Evolutionary conservation across 2,888 invertebrate species (phyloP).

Genomic region (Eretmocerus hayati): DNA sequence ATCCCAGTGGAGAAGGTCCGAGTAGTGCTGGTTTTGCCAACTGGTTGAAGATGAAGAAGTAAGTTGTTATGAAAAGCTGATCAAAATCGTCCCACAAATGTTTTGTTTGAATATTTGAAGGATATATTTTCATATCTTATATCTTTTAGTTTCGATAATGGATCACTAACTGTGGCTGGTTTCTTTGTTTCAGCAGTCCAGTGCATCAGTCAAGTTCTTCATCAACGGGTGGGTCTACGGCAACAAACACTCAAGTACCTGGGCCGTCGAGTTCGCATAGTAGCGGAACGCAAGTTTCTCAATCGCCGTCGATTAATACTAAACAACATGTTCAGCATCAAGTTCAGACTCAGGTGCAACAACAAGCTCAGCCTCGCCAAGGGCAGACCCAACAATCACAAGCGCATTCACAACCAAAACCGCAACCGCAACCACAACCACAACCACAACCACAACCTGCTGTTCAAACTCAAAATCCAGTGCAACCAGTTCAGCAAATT

Average conservation of each 20-base stretch:
- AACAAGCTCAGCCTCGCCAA: not conserved
- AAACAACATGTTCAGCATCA: too few species aligned
- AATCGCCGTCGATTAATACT: too few species aligned
- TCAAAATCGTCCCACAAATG: too few species aligned
- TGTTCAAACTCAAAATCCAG: not conserved
- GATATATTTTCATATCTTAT: too few species aligned
- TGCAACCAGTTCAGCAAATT: not conserved
- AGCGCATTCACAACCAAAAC: not conserved
- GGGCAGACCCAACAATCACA: conserved; percentile 2
- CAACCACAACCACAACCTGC: not conserved
- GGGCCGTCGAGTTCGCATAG: not conserved
- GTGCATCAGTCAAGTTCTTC: conserved; percentile 7
- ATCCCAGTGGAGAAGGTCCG: not conserved
- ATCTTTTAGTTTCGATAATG: not conserved
- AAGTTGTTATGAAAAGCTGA: not conserved
- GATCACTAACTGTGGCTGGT: not conserved
- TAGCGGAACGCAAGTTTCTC: too few species aligned
- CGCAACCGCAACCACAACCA: conserved; percentile 4
- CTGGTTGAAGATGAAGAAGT: not conserved
- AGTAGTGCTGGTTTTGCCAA: not conserved
- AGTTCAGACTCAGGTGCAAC: too few species aligned
- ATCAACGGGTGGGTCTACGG: conserved; percentile 24
- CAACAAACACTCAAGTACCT: conserved; percentile 21
- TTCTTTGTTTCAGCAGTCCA: not conserved
- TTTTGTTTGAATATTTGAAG: too few species aligned